These are phyloP conservation scores for Neotoxoptera formosana DNA, from an alignment of 1,140 invertebrate genomes.

Conservation along the genomic window DNA sequence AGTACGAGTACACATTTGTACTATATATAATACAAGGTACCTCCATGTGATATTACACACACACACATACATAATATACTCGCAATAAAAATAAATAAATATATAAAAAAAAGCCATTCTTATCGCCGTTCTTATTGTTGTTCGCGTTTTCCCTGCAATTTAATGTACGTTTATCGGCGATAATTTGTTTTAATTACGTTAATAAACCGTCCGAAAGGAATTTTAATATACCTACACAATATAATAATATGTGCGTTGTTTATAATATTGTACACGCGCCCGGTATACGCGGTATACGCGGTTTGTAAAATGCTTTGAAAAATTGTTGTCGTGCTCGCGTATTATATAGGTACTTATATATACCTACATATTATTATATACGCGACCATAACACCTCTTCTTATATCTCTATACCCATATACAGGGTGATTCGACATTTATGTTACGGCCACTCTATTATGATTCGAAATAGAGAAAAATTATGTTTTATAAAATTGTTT, in stretches of 20 bases:
- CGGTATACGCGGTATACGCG: background rate
- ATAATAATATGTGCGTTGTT: background rate
- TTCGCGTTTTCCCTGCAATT: background rate
- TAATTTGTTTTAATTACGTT: slow-evolving; percentile 9
- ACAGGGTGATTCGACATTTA: too few relatives aligned
- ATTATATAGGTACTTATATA: too few relatives aligned
- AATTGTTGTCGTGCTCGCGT: background rate
- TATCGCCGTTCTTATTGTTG: slow-evolving; percentile 10
- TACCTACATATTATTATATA: too few relatives aligned
- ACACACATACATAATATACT: background rate
- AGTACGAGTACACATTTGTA: too few relatives aligned
- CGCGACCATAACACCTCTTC: background rate
- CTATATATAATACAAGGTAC: background rate
- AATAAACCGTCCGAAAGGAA: background rate
- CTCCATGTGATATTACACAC: too few relatives aligned
- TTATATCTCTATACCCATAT: too few relatives aligned
- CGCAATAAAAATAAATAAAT: background rate
- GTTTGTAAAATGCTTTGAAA: background rate
- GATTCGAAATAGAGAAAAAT: too few relatives aligned
- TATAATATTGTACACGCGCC: background rate
- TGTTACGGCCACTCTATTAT: too few relatives aligned
- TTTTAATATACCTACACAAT: slow-evolving; percentile 2
- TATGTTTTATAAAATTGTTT: too few relatives aligned
- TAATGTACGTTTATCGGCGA: background rate
- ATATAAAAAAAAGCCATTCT: background rate